phyloP scores from a whole-genome alignment of 2,888 invertebrate species.

The Drosophila mimica region DNA sequence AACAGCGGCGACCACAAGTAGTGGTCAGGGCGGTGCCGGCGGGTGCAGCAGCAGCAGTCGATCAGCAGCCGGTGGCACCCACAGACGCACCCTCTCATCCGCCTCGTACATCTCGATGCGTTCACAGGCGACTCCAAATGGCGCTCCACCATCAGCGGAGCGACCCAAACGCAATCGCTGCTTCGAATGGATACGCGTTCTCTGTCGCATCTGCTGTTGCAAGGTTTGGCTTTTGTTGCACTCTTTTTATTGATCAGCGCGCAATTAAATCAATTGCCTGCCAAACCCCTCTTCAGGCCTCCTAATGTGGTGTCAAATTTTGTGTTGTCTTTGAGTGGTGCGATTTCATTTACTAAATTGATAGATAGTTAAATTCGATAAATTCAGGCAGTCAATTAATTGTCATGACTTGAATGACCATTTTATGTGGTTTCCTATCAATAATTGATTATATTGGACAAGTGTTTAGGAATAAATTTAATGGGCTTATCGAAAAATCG shows the following conservation, averaged over 20 bases:
- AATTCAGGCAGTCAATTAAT: background rate
- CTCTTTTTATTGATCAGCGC: conserved; percentile 16
- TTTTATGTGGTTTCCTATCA: background rate
- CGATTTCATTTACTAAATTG: background rate
- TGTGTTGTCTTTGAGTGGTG: background rate
- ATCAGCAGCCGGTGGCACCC: conserved; percentile 46
- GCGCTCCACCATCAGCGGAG: conserved; percentile 53
- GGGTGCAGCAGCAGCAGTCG: conserved; percentile 17
- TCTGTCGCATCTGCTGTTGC: conserved; percentile 67
- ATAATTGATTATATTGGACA: background rate
- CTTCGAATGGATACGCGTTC: conserved; percentile 71
- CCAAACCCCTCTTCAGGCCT: background rate
- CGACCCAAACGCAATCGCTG: conserved; percentile 75
- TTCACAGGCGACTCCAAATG: conserved; percentile 51
- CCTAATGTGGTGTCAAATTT: background rate
- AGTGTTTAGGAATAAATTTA: background rate
- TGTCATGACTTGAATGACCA: background rate
- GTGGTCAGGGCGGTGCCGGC: conserved; percentile 22
- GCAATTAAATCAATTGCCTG: conserved; percentile 28
- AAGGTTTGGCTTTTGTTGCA: conserved; percentile 58
- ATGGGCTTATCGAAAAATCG: background rate
- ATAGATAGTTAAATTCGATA: background rate
- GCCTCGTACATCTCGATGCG: conserved; percentile 78
- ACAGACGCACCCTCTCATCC: conserved; percentile 76
- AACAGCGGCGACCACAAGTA: conserved; percentile 10